Percentiles rank a stretch among this genome's conserved stretches.
phyloP scores from a whole-genome alignment of 2,797 vertebrate genomes.

The Darevskia mixta region DNA sequence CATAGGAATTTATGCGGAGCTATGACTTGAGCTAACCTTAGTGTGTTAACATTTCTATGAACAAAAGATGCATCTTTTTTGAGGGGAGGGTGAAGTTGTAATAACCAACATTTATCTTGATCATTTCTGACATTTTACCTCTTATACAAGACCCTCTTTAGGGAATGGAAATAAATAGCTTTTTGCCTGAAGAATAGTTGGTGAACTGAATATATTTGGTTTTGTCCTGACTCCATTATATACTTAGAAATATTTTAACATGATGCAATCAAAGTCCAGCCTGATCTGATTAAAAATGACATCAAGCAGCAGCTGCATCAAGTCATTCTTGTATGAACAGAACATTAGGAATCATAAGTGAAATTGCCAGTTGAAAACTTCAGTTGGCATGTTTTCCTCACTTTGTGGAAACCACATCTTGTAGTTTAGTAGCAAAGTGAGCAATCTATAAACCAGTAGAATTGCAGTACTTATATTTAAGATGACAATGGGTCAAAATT shows the following conservation, averaged over 20 bases:
- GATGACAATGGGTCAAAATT: conserved; percentile 32
- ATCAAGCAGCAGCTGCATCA: conserved; percentile 54
- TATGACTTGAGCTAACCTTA: accelerated
- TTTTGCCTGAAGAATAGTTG: conserved; percentile 61
- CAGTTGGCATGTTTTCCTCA: conserved; percentile 1
- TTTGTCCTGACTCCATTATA: conserved; percentile 15
- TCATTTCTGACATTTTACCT: conserved; percentile 54
- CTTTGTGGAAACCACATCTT: conserved; percentile 7
- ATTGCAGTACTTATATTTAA: conserved; percentile 29
- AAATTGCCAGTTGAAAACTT: conserved; percentile 37
- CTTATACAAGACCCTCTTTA: conserved; percentile 45
- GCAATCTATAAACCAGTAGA: conserved; percentile 24
- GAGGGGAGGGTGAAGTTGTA: conserved; percentile 24
- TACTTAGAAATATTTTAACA: conserved; percentile 46
- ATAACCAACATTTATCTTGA: conserved; percentile 55
- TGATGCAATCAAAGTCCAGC: conserved; percentile 55
- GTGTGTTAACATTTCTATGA: conserved; percentile 29
- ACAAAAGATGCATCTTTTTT: conserved; percentile 10
- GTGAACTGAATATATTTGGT: conserved; percentile 56
- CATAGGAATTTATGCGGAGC: conserved; percentile 22
- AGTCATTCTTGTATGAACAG: conserved; percentile 41
- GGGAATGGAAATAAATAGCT: conserved; percentile 50
- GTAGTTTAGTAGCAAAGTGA: conserved; percentile 31
- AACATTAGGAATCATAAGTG: conserved; percentile 51
- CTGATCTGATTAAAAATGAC: conserved; percentile 60